Conservation (phyloP, 1,140 invertebrate species). For the Littorina saxatilis region DNA sequence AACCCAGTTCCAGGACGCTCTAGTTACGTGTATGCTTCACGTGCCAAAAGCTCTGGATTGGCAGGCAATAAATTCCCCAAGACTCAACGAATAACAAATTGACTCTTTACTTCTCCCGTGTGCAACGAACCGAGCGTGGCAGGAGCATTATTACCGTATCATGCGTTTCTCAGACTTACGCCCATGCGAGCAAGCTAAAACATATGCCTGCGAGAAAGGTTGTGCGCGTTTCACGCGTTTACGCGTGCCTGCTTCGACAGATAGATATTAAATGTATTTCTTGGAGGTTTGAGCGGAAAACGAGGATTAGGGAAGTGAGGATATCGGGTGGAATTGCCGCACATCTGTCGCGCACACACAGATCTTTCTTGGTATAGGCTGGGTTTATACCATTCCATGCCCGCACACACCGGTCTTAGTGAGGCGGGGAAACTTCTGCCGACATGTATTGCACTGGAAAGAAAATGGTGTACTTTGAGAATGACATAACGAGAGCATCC, state of each 20-base stretch:
- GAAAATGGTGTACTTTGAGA: no score
- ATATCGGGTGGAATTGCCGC: slow-evolving; percentile 22
- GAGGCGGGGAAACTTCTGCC: no score
- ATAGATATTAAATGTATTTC: slow-evolving; percentile 26
- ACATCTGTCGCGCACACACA: slow-evolving; percentile 23
- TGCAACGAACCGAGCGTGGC: neutral
- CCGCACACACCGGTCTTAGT: no score
- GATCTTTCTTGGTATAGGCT: no score
- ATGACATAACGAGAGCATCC: no score
- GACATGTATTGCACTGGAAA: no score
- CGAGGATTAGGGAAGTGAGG: slow-evolving; percentile 27
- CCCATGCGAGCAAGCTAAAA: slow-evolving; percentile 14
- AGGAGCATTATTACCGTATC: slow-evolving; percentile 20
- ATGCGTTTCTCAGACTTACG: slow-evolving; percentile 11
- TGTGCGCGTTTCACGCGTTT: neutral
- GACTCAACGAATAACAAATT: slow-evolving; percentile 8
- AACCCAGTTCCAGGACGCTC: no score
- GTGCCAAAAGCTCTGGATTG: no score
- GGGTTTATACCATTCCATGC: no score
- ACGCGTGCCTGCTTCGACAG: slow-evolving; percentile 17
- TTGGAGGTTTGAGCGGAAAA: slow-evolving; percentile 19
- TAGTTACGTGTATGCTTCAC: no score
- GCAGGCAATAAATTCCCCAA: neutral
- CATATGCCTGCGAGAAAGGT: slow-evolving; percentile 1
- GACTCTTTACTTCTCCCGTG: slow-evolving; percentile 4